Evolutionary conservation across 2,888 invertebrate genomes (phyloP).

Genomic region (Phengaris alcon): DNA sequence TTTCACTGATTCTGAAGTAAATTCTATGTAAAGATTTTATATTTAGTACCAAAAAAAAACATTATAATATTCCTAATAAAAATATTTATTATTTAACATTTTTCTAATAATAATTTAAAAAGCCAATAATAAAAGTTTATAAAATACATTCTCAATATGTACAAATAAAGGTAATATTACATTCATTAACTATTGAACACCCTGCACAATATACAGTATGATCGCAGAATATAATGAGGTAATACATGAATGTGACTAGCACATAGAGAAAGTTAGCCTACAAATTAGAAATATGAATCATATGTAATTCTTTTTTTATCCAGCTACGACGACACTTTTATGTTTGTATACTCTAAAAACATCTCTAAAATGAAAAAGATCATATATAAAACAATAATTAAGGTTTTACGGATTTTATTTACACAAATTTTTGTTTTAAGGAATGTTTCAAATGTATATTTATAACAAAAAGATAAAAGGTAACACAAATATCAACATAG

Average conservation of each 20-base stretch:
- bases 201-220: background rate
- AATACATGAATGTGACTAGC: conserved; percentile 25
- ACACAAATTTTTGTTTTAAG: too few species aligned
- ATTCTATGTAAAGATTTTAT: too few species aligned
- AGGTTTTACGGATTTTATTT: too few species aligned
- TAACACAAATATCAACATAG: too few species aligned
- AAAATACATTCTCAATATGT: background rate
- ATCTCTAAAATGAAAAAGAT: too few species aligned
- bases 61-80: background rate
- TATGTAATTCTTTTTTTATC: too few species aligned
- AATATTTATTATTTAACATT: background rate
- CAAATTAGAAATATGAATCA: background rate
- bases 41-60: background rate
- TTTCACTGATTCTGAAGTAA: too few species aligned
- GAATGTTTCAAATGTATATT: too few species aligned
- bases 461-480: too few species aligned
- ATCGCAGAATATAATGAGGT: conserved; percentile 17
- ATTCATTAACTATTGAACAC: conserved; percentile 5
- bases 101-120: background rate
- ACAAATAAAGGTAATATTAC: conserved; percentile 18
- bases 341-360: too few species aligned
- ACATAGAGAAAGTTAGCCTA: conserved; percentile 5
- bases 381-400: too few species aligned
- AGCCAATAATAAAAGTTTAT: conserved; percentile 19
- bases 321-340: too few species aligned